Evolutionary conservation across 1,140 invertebrate genomes (phyloP).

Genomic region (Conus betulinus): DNA sequence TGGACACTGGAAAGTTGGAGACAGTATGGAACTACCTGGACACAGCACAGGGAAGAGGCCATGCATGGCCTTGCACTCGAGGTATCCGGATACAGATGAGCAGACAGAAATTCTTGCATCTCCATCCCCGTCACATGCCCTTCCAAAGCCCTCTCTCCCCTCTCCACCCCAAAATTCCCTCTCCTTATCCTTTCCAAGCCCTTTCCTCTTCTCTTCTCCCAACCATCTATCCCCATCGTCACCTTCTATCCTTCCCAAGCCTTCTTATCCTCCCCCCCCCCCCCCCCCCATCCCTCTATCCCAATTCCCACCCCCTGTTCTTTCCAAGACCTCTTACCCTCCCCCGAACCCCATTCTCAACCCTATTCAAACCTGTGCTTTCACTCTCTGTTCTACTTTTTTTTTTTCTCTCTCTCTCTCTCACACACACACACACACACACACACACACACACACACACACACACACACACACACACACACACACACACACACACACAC

Average conservation of each 20-base stretch:
- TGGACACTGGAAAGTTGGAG: too few species aligned
- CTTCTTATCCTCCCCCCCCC: background rate
- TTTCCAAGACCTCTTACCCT: too few species aligned
- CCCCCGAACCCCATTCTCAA: too few species aligned
- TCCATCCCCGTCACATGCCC: background rate
- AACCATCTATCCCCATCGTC: background rate
- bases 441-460: too few species aligned
- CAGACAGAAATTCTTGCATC: background rate
- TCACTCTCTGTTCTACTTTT: too few species aligned
- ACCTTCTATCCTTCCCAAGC: background rate
- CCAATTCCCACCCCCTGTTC: too few species aligned
- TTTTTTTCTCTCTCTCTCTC: too few species aligned
- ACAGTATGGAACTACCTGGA: too few species aligned
- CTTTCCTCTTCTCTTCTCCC: background rate
- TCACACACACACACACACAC: too few species aligned
- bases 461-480: too few species aligned
- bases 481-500: too few species aligned
- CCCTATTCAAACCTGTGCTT: too few species aligned
- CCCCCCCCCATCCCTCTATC: background rate
- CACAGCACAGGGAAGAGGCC: slow-evolving; percentile 80
- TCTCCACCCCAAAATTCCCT: background rate
- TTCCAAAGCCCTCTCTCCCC: background rate
- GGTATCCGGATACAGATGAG: slow-evolving; percentile 84
- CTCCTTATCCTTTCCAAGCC: background rate
- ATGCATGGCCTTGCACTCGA: slow-evolving; percentile 91